These are phyloP conservation scores for Philereme vetulata DNA, from an alignment of 2,888 invertebrate genomes.

Conservation along the genomic window DNA sequence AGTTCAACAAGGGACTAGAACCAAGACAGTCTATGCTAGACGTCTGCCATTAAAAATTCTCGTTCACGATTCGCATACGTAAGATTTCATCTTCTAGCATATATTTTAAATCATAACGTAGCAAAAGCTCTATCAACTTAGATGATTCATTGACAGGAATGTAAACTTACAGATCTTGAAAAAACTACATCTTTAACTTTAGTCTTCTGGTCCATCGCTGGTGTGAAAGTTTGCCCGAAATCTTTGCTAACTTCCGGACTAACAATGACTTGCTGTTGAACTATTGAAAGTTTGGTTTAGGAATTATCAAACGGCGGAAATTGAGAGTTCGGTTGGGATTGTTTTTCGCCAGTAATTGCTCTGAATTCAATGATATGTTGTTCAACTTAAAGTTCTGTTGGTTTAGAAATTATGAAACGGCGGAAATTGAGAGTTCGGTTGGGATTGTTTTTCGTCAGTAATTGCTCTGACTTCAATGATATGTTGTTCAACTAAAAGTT, in stretches of 20 bases:
- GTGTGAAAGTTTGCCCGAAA: slow-evolving; percentile 14
- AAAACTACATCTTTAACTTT: background rate
- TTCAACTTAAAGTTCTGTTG: too few species aligned
- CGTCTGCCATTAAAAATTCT: too few species aligned
- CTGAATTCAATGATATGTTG: slow-evolving; percentile 8
- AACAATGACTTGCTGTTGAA: slow-evolving; percentile 14
- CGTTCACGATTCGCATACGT: too few species aligned
- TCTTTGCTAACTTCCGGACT: slow-evolving; percentile 16
- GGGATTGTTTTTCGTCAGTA: slow-evolving; percentile 2
- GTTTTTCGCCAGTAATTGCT: slow-evolving; percentile 4
- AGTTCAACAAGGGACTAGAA: slow-evolving; percentile 16
- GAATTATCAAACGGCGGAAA: slow-evolving; percentile 7
- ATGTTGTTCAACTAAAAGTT: background rate
- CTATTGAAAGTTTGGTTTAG: slow-evolving; percentile 11
- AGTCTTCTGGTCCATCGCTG: slow-evolving; percentile 4
- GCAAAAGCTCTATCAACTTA: background rate
- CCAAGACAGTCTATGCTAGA: slow-evolving; percentile 4
- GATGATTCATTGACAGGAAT: slow-evolving; percentile 3
- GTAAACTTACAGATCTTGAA: background rate
- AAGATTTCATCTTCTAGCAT: slow-evolving; percentile 2
- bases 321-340: slow-evolving; percentile 6
- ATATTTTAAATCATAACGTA: background rate
- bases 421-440: slow-evolving; percentile 7
- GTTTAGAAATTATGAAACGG: slow-evolving; percentile 3
- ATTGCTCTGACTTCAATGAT: slow-evolving; percentile 11